Percentiles rank a stretch among this genome's conserved stretches.
phyloP scores from a whole-genome alignment of 2,888 invertebrate species.

The Diploptera punctata region DNA sequence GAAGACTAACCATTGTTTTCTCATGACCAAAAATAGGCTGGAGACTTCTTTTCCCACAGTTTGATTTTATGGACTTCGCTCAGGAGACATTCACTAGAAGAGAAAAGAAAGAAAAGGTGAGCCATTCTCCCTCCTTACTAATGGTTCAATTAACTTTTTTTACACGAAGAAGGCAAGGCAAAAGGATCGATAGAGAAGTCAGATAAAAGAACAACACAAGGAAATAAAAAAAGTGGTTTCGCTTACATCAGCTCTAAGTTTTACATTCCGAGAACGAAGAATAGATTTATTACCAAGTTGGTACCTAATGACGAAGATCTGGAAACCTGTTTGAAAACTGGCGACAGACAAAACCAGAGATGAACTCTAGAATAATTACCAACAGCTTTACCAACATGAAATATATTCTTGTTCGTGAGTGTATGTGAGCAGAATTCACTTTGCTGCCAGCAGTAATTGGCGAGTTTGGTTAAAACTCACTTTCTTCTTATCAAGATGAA shows the following conservation, averaged over 20 bases:
- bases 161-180: not conserved
- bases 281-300: not conserved
- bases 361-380: not conserved
- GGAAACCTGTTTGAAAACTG: not conserved
- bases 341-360: constrained; percentile 10
- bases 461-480: no score
- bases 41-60: no score
- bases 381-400: no score
- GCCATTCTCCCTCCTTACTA: not conserved
- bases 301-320: not conserved
- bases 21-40: no score
- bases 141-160: constrained; percentile 13
- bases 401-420: no score
- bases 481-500: no score
- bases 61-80: no score
- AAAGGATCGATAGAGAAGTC: not conserved
- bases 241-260: not conserved
- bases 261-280: not conserved
- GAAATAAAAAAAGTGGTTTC: constrained; percentile 1
- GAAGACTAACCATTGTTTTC: no score
- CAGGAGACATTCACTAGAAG: no score
- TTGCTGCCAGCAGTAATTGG: no score
- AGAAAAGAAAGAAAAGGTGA: no score
- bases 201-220: constrained; percentile 3
- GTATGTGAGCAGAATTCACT: no score